These are phyloP conservation scores for Bufo bufo DNA, from an alignment of 2,113 vertebrate genomes.

Conservation along the genomic window DNA sequence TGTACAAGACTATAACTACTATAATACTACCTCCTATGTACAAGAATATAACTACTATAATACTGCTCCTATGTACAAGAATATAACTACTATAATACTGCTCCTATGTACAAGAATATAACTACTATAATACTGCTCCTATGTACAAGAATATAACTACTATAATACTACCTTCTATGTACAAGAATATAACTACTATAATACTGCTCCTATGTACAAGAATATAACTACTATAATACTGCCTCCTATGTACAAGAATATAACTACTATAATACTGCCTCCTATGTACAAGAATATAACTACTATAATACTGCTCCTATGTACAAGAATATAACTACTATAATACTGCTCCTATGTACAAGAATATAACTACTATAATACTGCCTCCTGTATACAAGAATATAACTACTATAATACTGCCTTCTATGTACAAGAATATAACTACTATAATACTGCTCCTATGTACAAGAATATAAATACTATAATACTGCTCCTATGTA, in stretches of 20 bases:
- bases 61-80: not conserved
- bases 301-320: not conserved
- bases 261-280: conserved; percentile 14
- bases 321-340: conserved; percentile 6
- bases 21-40: not conserved
- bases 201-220: not conserved
- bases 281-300: not conserved
- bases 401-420: conserved; percentile 21
- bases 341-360: conserved; percentile 15
- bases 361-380: conserved; percentile 19
- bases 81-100: conserved; percentile 11
- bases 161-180: not conserved
- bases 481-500: not conserved
- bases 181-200: conserved; percentile 9
- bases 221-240: not conserved
- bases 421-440: not conserved
- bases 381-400: not conserved
- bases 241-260: not conserved
- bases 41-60: conserved; percentile 8
- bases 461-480: conserved; percentile 4
- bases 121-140: conserved; percentile 19
- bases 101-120: not conserved
- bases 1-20: conserved; percentile 7
- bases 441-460: not conserved
- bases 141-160: conserved; percentile 15